Percentiles rank a stretch among this genome's conserved stretches.
Conservation (phyloP, 2,888 invertebrate species). For the Trilocha varians region DNA sequence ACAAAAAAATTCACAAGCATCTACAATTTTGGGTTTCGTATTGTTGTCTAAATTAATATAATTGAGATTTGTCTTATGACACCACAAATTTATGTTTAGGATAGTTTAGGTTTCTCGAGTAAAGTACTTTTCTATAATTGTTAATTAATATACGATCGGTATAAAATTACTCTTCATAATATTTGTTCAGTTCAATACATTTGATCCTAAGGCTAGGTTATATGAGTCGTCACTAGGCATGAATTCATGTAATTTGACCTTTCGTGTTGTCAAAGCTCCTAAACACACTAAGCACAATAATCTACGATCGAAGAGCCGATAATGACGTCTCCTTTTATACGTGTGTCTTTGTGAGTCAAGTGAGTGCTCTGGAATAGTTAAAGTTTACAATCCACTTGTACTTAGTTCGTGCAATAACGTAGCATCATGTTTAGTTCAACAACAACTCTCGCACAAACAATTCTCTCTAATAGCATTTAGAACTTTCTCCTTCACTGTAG, state of each 20-base stretch:
- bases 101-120: no score
- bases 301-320: constrained; percentile 38
- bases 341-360: constrained; percentile 38
- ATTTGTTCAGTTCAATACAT: no score
- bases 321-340: constrained; percentile 38
- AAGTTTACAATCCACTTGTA: constrained; percentile 17
- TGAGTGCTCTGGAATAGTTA: constrained; percentile 18
- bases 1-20: no score
- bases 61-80: no score
- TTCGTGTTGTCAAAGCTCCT: constrained; percentile 7
- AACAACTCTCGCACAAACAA: not conserved
- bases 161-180: no score
- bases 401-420: constrained; percentile 3
- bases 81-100: no score
- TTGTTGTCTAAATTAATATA: no score
- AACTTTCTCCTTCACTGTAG: not conserved
- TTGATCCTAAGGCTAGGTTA: no score
- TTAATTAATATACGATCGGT: no score
- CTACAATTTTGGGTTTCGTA: no score
- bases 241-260: not conserved
- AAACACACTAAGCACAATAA: constrained; percentile 37
- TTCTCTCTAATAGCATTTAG: not conserved
- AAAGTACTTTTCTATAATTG: no score
- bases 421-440: constrained; percentile 1
- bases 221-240: not conserved